A percentile compares a stretch with the other conserved stretches of the same genome.
Conservation (phyloP, 2,113 vertebrate species). For the Junco hyemalis region DNA sequence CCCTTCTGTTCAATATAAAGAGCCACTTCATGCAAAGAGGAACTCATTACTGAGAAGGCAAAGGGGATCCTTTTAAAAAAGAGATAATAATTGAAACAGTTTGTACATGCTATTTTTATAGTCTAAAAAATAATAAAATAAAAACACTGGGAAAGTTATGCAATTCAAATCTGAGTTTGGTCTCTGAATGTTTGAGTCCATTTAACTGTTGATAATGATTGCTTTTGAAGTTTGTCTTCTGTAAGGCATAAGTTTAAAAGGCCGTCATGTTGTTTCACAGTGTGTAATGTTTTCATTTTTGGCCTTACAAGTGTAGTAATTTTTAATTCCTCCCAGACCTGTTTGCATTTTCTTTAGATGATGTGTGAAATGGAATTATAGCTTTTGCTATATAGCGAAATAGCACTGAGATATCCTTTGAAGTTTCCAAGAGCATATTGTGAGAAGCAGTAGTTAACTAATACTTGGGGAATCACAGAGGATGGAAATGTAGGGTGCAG, state of each 20-base stretch:
- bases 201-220: slow-evolving; percentile 37
- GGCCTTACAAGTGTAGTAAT: neutral
- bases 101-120: slow-evolving; percentile 2
- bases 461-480: neutral
- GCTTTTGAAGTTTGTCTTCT: slow-evolving; percentile 52
- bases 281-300: slow-evolving; percentile 20
- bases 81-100: slow-evolving; percentile 41
- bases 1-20: slow-evolving; percentile 42
- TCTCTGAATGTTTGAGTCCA: neutral
- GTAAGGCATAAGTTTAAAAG: slow-evolving; percentile 10
- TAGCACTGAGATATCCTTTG: slow-evolving; percentile 10
- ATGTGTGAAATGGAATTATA: slow-evolving; percentile 36
- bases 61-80: slow-evolving; percentile 1
- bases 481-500: neutral
- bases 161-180: slow-evolving; percentile 3
- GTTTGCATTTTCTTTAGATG: slow-evolving; percentile 10
- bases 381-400: neutral
- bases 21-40: slow-evolving; percentile 26
- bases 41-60: slow-evolving; percentile 41
- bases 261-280: neutral
- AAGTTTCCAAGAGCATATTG: slow-evolving; percentile 17
- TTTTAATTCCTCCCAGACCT: slow-evolving; percentile 41
- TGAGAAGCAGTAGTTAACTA: neutral
- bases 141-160: neutral
- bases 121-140: slow-evolving; percentile 39